phyloP scores from a whole-genome alignment of 2,113 vertebrate species.

The Plecotus auritus region DNA sequence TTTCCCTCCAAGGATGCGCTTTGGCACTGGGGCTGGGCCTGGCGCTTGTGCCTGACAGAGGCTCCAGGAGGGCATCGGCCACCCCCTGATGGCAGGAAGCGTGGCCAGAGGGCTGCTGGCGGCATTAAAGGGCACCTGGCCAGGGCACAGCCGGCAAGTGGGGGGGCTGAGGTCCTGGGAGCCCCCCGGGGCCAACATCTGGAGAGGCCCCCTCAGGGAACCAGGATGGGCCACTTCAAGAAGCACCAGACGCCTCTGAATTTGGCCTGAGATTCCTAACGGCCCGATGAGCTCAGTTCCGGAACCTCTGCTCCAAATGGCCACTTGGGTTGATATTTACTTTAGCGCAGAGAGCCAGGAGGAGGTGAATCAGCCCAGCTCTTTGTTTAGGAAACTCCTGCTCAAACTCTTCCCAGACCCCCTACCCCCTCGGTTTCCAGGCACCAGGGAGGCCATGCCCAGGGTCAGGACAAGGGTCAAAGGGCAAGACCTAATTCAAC shows the following conservation, averaged over 20 bases:
- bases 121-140: fast-evolving
- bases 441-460: background rate
- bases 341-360: background rate
- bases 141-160: no score
- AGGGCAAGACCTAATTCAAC: background rate
- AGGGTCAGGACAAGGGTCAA: background rate
- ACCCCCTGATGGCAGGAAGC: background rate
- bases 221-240: background rate
- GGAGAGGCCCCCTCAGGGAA: background rate
- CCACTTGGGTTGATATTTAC: background rate
- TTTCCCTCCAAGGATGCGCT: constrained; percentile 49
- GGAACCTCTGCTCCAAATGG: background rate
- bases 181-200: background rate
- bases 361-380: constrained; percentile 37
- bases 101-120: background rate
- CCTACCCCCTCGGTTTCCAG: constrained; percentile 10
- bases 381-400: constrained; percentile 7
- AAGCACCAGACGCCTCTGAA: background rate
- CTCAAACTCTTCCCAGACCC: background rate
- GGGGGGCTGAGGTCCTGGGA: background rate
- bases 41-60: background rate
- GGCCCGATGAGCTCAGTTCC: constrained; percentile 33
- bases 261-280: background rate
- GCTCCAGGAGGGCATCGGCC: background rate
- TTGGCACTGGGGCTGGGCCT: background rate